These are phyloP conservation scores for Xylocopa sonorina DNA, from an alignment of 1,140 invertebrate species.

Conservation along the genomic window DNA sequence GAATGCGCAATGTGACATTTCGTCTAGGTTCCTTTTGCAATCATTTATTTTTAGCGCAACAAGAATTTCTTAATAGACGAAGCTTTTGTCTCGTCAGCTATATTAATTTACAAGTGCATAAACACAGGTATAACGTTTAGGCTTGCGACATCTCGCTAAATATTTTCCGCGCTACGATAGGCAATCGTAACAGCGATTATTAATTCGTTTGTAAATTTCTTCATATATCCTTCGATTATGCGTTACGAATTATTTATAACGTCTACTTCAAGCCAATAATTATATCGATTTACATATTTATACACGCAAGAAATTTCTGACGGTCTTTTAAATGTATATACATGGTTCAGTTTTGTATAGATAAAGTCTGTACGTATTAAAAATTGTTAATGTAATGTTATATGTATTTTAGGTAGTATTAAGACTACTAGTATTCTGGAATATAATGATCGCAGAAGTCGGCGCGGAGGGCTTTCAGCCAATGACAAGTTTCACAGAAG, in stretches of 20 bases:
- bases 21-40: slow-evolving; percentile 24
- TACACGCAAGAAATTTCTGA: neutral
- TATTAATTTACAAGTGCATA: slow-evolving; percentile 43
- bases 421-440: neutral
- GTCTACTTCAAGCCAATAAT: neutral
- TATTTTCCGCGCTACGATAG: slow-evolving; percentile 2
- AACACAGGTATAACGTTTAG: slow-evolving; percentile 36
- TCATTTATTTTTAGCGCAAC: slow-evolving; percentile 49
- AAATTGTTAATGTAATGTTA: neutral
- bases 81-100: slow-evolving; percentile 1
- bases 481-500: slow-evolving; percentile 56
- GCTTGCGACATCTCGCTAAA: slow-evolving; percentile 1
- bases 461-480: slow-evolving; percentile 46
- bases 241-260: neutral
- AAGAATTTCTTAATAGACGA: slow-evolving; percentile 32
- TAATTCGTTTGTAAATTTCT: neutral
- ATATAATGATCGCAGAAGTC: slow-evolving; percentile 48
- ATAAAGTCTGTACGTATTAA: too few relatives aligned
- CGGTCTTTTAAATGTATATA: neutral
- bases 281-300: slow-evolving; percentile 1
- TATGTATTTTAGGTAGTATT: slow-evolving; percentile 45
- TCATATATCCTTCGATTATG: neutral
- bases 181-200: neutral
- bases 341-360: too few relatives aligned
- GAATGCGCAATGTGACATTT: slow-evolving; percentile 42